Percentiles rank a stretch among this genome's conserved stretches.
These are phyloP conservation scores for Passer domesticus DNA, from an alignment of 2,113 vertebrate genomes.

Conservation along the genomic window DNA sequence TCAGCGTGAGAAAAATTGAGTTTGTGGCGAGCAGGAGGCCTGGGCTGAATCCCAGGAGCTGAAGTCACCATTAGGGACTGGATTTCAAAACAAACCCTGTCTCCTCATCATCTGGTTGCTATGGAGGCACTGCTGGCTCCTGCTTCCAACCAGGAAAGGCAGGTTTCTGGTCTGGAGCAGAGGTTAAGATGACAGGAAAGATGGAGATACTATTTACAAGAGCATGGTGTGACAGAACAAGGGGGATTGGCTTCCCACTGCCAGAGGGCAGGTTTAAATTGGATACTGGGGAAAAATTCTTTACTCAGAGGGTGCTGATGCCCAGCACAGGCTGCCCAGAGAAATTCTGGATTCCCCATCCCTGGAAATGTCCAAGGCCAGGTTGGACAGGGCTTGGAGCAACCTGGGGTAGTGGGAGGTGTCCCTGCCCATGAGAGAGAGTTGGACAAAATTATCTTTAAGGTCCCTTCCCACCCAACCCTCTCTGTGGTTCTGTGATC, in stretches of 20 bases:
- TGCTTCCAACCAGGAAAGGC: neutral
- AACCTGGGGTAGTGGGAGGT: neutral
- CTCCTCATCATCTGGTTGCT: constrained; percentile 46
- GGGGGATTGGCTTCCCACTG: neutral
- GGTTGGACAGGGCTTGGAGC: neutral
- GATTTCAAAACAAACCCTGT: neutral
- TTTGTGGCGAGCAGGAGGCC: neutral
- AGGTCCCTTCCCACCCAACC: neutral
- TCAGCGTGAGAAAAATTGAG: neutral
- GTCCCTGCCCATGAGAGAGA: neutral
- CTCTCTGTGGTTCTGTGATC: neutral
- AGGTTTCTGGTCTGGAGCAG: constrained; percentile 3
- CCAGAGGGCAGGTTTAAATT: neutral
- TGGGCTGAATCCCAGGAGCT: neutral
- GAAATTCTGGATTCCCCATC: neutral
- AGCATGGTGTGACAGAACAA: neutral
- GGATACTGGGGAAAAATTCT: neutral
- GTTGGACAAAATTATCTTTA: neutral
- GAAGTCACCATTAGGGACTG: neutral
- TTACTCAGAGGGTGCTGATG: neutral
- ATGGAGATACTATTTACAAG: neutral
- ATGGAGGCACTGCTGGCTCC: constrained; percentile 38
- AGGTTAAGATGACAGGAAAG: neutral
- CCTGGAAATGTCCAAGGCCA: neutral
- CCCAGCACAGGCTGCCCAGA: neutral